Evolutionary conservation across 2,113 vertebrate genomes (phyloP).

Genomic region (Elephas maximus): DNA sequence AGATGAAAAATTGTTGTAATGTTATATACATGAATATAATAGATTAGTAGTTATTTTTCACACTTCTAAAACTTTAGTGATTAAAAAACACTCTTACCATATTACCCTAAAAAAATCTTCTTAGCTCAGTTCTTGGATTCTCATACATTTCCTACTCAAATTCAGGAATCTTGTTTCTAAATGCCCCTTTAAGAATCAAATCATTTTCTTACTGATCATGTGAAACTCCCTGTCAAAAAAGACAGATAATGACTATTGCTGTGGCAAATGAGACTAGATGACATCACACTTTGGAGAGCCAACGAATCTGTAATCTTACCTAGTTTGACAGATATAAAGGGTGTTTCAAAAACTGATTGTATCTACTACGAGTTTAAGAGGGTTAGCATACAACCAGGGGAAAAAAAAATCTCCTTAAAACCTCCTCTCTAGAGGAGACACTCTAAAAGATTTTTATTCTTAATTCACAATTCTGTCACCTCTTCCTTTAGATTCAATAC

Average conservation of each 20-base stretch:
- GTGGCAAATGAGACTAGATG: constrained; percentile 84
- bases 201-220: constrained; percentile 83
- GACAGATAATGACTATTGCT: constrained; percentile 85
- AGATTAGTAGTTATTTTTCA: background rate
- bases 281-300: constrained; percentile 85
- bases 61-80: background rate
- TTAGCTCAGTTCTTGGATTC: background rate
- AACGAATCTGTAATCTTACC: constrained; percentile 87
- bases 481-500: constrained; percentile 52
- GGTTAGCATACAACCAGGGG: constrained; percentile 78
- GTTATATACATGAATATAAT: background rate
- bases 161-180: constrained; percentile 35
- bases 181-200: constrained; percentile 62
- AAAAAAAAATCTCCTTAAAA: constrained; percentile 75
- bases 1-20: background rate
- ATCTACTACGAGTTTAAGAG: constrained; percentile 85
- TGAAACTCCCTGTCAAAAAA: constrained; percentile 80
- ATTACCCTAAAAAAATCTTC: background rate
- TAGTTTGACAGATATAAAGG: constrained; percentile 87
- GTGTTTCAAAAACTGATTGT: constrained; percentile 86
- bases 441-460: constrained; percentile 72
- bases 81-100: constrained; percentile 7
- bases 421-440: constrained; percentile 63
- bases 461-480: constrained; percentile 50
- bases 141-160: constrained; percentile 58